Evolutionary conservation across 2,888 invertebrate genomes (phyloP).

Genomic region (Saturnia japonica): DNA sequence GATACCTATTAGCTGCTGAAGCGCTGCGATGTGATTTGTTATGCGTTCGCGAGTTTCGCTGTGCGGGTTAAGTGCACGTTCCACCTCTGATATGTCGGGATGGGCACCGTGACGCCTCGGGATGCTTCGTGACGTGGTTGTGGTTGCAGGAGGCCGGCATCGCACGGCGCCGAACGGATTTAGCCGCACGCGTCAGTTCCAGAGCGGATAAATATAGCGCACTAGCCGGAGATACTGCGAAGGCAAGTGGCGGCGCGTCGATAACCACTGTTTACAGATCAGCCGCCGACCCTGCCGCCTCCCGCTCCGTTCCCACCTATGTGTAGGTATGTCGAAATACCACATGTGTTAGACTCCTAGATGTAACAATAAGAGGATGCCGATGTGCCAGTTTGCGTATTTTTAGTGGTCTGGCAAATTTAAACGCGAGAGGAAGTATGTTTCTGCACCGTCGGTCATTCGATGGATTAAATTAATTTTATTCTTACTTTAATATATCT

Average conservation of each 20-base stretch:
- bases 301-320: constrained; percentile 68
- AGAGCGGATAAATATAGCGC: constrained; percentile 78
- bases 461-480: not conserved
- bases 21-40: constrained; percentile 56
- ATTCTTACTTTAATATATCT: not conserved
- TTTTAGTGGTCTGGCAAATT: not conserved
- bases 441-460: constrained; percentile 1
- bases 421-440: not conserved
- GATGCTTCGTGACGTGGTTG: constrained; percentile 74
- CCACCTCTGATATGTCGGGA: constrained; percentile 49
- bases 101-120: constrained; percentile 51
- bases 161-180: constrained; percentile 77
- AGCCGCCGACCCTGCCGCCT: constrained; percentile 75
- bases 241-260: constrained; percentile 78
- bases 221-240: constrained; percentile 72
- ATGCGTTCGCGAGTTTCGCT: constrained; percentile 65
- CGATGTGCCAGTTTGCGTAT: constrained; percentile 20
- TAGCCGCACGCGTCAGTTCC: constrained; percentile 76
- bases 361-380: constrained; percentile 55
- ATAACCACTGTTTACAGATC: constrained; percentile 80
- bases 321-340: constrained; percentile 63
- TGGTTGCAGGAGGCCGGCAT: constrained; percentile 79
- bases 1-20: constrained; percentile 36
- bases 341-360: constrained; percentile 51
- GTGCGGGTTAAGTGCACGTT: constrained; percentile 58